These are phyloP conservation scores for Caenorhabditis zanzibari DNA, from an alignment of 2,888 invertebrate genomes.

Conservation along the genomic window DNA sequence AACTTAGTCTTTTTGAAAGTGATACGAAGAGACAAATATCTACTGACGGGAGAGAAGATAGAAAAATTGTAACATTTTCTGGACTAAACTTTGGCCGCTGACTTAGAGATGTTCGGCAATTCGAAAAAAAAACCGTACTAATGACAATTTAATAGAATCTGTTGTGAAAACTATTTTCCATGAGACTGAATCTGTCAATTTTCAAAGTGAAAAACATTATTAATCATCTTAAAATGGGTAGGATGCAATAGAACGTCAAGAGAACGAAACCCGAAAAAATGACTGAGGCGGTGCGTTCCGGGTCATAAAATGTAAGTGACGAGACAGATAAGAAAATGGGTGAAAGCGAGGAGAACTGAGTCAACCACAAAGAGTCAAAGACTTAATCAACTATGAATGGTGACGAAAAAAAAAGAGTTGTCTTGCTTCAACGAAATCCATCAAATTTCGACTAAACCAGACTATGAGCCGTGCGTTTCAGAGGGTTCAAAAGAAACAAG, in stretches of 20 bases:
- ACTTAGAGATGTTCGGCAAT: neutral
- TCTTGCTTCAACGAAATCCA: slow-evolving; percentile 24
- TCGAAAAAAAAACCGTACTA: no score
- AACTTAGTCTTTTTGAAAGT: slow-evolving; percentile 4
- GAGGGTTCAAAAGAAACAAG: slow-evolving; percentile 2
- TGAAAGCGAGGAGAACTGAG: slow-evolving; percentile 31
- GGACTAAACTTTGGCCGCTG: neutral
- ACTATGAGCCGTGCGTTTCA: slow-evolving; percentile 1
- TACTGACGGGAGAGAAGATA: neutral
- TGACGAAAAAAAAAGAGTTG: slow-evolving; percentile 32
- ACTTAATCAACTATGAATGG: slow-evolving; percentile 33
- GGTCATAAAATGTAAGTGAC: slow-evolving; percentile 37
- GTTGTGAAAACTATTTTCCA: no score
- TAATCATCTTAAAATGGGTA: neutral
- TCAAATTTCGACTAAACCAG: slow-evolving; percentile 2
- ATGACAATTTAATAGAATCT: no score
- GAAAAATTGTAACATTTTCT: slow-evolving; percentile 1
- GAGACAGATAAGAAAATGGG: slow-evolving; percentile 35
- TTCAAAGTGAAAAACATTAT: neutral
- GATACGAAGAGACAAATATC: neutral
- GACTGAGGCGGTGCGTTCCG: slow-evolving; percentile 26
- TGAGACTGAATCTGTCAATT: neutral
- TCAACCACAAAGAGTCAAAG: slow-evolving; percentile 19
- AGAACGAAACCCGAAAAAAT: slow-evolving; percentile 26
- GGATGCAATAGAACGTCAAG: slow-evolving; percentile 1